A percentile compares a stretch with the other conserved stretches of the same genome.
Conservation (phyloP, 2,888 invertebrate genomes). For the Leptura quadrifasciata region DNA sequence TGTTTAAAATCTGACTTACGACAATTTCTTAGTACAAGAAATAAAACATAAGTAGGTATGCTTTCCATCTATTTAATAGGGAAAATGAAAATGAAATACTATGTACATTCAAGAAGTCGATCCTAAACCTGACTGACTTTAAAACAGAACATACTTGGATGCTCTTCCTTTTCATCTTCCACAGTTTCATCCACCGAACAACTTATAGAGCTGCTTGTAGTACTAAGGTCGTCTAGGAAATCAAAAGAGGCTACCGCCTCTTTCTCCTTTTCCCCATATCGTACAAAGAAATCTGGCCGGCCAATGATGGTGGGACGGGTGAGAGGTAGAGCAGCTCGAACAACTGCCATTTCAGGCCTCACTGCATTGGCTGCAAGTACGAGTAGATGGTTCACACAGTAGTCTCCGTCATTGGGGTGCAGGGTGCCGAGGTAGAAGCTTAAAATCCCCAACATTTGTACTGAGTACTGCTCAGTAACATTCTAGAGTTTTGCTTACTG, state of each 20-base stretch:
- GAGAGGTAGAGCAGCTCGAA: constrained; percentile 75
- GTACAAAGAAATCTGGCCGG: constrained; percentile 85
- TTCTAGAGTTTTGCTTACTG: constrained; percentile 52
- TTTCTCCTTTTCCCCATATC: constrained; percentile 85
- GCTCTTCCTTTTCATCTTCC: constrained; percentile 53
- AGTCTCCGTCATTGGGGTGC: constrained; percentile 73
- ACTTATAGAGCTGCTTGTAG: constrained; percentile 64
- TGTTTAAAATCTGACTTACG: constrained; percentile 8
- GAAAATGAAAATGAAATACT: constrained; percentile 1
- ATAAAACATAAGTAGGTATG: constrained; percentile 30
- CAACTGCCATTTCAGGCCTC: constrained; percentile 76
- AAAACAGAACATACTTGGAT: constrained; percentile 41
- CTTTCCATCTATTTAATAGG: constrained; percentile 33
- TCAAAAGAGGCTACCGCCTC: constrained; percentile 88
- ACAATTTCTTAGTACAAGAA: constrained; percentile 29
- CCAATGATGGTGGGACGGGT: constrained; percentile 84
- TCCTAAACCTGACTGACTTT: constrained; percentile 60
- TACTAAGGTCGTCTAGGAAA: constrained; percentile 82
- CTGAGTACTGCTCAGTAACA: constrained; percentile 58
- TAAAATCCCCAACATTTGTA: constrained; percentile 72
- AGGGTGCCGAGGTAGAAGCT: constrained; percentile 72
- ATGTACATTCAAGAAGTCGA: constrained; percentile 18
- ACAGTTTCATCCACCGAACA: constrained; percentile 65
- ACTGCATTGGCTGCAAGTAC: constrained; percentile 78
- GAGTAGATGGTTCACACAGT: constrained; percentile 66